phyloP scores from a whole-genome alignment of 2,797 vertebrate species.

The Taeniopygia guttata region DNA sequence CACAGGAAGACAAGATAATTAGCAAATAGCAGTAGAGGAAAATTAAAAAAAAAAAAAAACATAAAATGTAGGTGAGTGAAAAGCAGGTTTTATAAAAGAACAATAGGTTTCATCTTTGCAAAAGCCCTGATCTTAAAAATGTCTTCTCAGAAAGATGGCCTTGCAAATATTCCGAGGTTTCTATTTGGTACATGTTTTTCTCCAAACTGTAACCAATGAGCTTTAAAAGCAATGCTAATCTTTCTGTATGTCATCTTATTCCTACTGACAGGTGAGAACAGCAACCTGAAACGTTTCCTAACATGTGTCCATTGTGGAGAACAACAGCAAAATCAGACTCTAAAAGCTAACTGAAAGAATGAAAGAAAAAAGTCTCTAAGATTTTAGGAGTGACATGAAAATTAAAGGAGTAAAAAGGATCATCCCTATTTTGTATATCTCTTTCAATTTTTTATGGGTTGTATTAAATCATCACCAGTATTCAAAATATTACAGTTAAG shows the following conservation, averaged over 20 bases:
- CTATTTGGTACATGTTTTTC: not conserved
- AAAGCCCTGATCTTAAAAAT: not conserved
- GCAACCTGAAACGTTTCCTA: not conserved
- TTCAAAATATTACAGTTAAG: not conserved
- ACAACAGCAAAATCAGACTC: not conserved
- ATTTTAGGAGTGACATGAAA: not conserved
- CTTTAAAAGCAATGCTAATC: not conserved
- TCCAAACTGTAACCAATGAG: not conserved
- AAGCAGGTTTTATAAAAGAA: not conserved
- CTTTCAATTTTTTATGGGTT: not conserved
- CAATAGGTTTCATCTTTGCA: not conserved
- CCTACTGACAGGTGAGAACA: not conserved
- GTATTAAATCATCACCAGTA: not conserved
- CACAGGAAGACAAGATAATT: not conserved
- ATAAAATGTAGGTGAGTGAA: not conserved
- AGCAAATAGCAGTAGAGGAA: not conserved
- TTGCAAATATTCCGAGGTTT: not conserved
- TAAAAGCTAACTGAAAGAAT: not conserved
- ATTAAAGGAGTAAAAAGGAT: not conserved
- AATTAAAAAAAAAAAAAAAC: fast-evolving
- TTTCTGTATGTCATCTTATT: not conserved
- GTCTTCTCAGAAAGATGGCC: not conserved
- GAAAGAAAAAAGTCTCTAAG: not conserved
- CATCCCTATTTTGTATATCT: not conserved
- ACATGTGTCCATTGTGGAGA: not conserved